phyloP scores from a whole-genome alignment of 2,888 invertebrate species.

The Cloeon dipterum region DNA sequence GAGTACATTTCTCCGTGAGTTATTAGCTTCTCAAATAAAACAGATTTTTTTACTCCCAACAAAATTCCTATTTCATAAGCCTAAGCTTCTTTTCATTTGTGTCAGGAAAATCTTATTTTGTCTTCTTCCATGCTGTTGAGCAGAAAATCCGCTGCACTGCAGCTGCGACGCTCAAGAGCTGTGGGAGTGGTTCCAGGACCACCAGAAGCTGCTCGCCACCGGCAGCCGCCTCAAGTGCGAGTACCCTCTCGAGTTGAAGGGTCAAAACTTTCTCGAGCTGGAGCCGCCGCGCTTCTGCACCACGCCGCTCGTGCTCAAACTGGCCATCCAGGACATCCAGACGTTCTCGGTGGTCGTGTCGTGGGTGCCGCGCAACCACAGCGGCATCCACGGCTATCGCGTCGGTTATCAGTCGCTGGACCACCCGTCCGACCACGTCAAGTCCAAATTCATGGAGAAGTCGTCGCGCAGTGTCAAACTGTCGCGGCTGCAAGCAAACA shows the following conservation, averaged over 20 bases:
- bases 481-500: conserved; percentile 49
- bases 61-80: no score
- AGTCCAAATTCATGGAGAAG: conserved; percentile 50
- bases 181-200: conserved; percentile 81
- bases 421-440: conserved; percentile 38
- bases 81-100: no score
- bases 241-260: conserved; percentile 58
- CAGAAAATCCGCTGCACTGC: conserved; percentile 77
- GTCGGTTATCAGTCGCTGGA: conserved; percentile 58
- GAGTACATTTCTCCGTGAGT: no score
- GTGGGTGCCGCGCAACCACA: conserved; percentile 76
- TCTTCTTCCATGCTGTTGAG: no score
- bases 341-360: conserved; percentile 68
- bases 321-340: conserved; percentile 72
- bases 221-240: conserved; percentile 39
- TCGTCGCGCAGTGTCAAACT: conserved; percentile 50
- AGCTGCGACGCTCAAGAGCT: conserved; percentile 75
- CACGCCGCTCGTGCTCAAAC: conserved; percentile 55
- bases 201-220: conserved; percentile 44
- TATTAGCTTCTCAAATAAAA: no score
- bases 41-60: no score
- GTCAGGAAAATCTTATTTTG: no score
- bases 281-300: conserved; percentile 66
- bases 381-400: conserved; percentile 45
- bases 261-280: conserved; percentile 49